Evolutionary conservation across 2,113 vertebrate species (phyloP).

Genomic region (Cottus gobio): DNA sequence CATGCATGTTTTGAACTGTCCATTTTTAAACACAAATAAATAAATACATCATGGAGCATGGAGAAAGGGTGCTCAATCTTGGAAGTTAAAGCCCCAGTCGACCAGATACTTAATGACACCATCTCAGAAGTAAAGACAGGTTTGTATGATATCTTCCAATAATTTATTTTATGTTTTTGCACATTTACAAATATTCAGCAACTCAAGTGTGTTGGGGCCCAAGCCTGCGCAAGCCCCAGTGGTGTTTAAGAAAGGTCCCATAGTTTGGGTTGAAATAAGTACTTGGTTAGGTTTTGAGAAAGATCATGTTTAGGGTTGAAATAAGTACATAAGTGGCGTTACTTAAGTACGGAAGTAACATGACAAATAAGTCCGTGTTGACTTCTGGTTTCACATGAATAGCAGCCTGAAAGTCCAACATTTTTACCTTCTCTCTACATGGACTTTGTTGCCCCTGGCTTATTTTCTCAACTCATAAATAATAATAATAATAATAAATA

Average conservation of each 20-base stretch:
- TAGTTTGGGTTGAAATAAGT: not conserved
- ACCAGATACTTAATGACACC: not conserved
- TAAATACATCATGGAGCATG: not conserved
- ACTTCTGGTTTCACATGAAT: too few species aligned
- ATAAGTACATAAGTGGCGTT: not conserved
- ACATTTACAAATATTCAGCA: too few species aligned
- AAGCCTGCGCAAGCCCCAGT: not conserved
- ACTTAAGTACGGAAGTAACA: not conserved
- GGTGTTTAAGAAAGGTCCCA: not conserved
- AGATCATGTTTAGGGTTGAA: not conserved
- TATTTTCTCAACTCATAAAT: not conserved
- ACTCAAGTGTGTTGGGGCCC: not conserved
- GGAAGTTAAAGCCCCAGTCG: not conserved
- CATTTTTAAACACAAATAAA: not conserved
- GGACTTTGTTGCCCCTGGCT: not conserved
- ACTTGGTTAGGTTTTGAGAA: not conserved
- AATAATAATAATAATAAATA: not conserved
- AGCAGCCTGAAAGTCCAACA: not conserved
- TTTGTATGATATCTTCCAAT: not conserved
- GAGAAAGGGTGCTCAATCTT: not conserved
- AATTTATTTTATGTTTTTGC: not conserved
- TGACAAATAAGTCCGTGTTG: not conserved
- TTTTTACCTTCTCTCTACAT: not conserved
- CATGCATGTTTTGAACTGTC: not conserved
- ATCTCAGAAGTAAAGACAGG: not conserved